These are phyloP conservation scores for Platyscapa corneri DNA, from an alignment of 1,140 invertebrate genomes.

Conservation along the genomic window DNA sequence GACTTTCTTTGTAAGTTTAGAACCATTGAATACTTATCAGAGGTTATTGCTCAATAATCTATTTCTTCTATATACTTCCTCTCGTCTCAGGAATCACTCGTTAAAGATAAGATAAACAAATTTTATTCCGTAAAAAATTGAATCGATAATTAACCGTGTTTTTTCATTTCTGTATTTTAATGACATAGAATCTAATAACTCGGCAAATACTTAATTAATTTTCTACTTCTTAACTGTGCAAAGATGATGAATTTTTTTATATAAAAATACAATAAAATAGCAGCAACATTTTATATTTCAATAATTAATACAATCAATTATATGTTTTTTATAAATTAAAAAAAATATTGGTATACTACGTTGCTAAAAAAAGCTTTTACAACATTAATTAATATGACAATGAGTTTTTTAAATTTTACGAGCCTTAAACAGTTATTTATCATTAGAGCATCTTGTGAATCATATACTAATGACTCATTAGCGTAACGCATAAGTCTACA, in stretches of 20 bases:
- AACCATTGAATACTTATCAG: neutral
- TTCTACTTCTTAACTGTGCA: no score
- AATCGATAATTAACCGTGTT: neutral
- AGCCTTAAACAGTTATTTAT: constrained; percentile 34
- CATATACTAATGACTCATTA: constrained; percentile 6
- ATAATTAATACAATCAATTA: no score
- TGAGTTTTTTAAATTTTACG: no score
- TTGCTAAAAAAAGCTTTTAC: no score
- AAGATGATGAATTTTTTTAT: no score
- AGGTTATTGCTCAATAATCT: neutral
- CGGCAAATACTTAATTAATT: neutral
- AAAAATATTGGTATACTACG: no score
- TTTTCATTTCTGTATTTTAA: neutral
- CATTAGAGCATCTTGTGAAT: constrained; percentile 33
- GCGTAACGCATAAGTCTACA: neutral
- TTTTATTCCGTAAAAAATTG: neutral
- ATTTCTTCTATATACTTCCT: neutral
- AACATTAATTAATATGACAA: no score
- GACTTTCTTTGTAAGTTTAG: no score
- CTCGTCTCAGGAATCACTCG: neutral
- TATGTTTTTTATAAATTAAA: no score
- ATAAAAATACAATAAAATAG: no score
- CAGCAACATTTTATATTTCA: no score
- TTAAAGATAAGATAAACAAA: neutral
- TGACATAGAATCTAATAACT: neutral